Evolutionary conservation across 2,113 vertebrate genomes (phyloP), one percentile per base, ranked within the genome.

Genomic region (Protobothrops flavoviridis): DNA sequence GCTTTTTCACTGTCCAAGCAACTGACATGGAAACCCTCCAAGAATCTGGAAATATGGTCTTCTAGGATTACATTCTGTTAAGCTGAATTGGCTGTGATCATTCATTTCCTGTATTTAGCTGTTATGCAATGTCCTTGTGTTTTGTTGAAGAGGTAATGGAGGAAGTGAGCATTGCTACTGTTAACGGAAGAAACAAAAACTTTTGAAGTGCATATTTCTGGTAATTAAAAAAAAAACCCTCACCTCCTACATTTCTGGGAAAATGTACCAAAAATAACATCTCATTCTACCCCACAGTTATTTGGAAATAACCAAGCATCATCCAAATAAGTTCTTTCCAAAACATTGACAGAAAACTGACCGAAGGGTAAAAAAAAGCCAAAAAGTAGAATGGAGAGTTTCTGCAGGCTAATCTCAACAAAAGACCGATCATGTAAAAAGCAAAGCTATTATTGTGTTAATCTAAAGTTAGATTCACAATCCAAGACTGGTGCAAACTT

Each of bases 81-180:
- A 48, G 13, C 15, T 61, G 74, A 93, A 90, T 93, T 90, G 56
- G 74, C 90, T 90, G 11, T 61, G 74, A 93, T 86, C 43, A 52
- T 86, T 90, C 74, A 64, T 93, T 93, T 93, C 88, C 92, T 90
- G 92, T 39, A 52, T 90, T 93, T 85, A 52, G 55, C n/a, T 61
- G 55, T 93, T 90, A 90, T 43, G 92, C 74, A 90, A 90, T 61
- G 29, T 86, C 90, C 50, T 43, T 86, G 92, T 93, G 88, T 93
- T 90, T 86, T 90, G 56, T 26, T 93, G 55, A 48, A 74, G 45
- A 61, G 74, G 39, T 61, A 48, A 81, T 90, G 88, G 74, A 93
- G 88, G 88, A 93, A 93, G 81, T 90, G 88, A 89, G 45, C 81
- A 87, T 86, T 90, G 88, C 90, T 86, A 59, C 39, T 53, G 81